These are phyloP conservation scores for Zeugodacus cucurbitae DNA, from an alignment of 1,140 invertebrate genomes.

Conservation along the genomic window DNA sequence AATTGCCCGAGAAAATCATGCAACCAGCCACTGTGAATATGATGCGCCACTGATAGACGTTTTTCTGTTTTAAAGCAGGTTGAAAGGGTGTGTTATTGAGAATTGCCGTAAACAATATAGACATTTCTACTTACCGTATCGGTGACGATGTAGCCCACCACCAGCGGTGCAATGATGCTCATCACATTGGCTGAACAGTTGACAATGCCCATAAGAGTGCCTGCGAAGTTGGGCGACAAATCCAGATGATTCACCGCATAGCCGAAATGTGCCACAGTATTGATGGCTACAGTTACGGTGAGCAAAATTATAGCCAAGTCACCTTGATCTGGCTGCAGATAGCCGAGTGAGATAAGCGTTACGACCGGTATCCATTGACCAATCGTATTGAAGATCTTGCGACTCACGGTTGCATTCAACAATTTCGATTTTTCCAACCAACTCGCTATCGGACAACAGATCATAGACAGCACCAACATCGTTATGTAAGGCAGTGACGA, in stretches of 20 bases:
- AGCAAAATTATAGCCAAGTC: constrained; percentile 72
- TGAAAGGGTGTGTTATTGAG: not conserved
- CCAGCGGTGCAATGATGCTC: constrained; percentile 78
- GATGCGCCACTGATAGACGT: constrained; percentile 74
- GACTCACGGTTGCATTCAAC: constrained; percentile 52
- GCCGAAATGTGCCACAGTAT: constrained; percentile 80
- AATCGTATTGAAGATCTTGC: constrained; percentile 78
- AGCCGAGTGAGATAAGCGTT: constrained; percentile 71
- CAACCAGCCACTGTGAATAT: constrained; percentile 67
- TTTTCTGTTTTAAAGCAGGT: constrained; percentile 58
- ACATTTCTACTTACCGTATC: constrained; percentile 69
- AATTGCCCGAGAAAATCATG: constrained; percentile 76
- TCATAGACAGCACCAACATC: constrained; percentile 68
- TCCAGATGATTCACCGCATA: constrained; percentile 78
- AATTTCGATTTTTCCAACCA: constrained; percentile 41
- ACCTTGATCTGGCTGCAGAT: constrained; percentile 70
- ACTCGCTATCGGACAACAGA: constrained; percentile 64
- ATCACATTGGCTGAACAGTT: constrained; percentile 80
- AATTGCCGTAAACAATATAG: not conserved
- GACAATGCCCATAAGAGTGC: constrained; percentile 76
- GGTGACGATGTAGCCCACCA: constrained; percentile 73
- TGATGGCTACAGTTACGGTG: constrained; percentile 78
- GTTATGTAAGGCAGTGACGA: constrained; percentile 83
- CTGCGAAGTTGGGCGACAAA: constrained; percentile 80
- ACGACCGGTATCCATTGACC: constrained; percentile 71